Evolutionary conservation across 2,113 vertebrate genomes (phyloP).

Genomic region (Corythoichthys intestinalis): DNA sequence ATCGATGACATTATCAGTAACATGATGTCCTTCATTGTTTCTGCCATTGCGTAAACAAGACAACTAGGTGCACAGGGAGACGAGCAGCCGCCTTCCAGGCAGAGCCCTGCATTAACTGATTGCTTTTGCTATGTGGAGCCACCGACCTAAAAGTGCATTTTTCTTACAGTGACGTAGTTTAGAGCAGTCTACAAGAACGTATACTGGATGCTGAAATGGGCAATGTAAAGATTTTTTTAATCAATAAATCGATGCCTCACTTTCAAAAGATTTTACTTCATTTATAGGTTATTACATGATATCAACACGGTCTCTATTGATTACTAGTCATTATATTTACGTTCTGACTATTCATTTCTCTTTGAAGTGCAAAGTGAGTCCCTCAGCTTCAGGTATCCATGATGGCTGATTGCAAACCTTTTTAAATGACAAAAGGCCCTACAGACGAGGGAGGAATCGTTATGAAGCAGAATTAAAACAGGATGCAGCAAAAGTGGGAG

Average conservation of each 20-base stretch:
- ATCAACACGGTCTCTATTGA: conserved; percentile 3
- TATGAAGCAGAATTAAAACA: neutral
- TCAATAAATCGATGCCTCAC: conserved; percentile 18
- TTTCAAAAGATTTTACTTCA: conserved; percentile 2
- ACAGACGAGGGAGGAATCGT: neutral
- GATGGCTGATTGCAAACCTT: conserved; percentile 31
- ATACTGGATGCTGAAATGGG: conserved; percentile 10
- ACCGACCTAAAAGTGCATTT: neutral
- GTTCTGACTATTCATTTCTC: conserved; percentile 24
- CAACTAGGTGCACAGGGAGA: neutral
- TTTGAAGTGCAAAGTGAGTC: conserved; percentile 34
- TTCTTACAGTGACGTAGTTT: neutral
- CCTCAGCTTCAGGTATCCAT: conserved; percentile 23
- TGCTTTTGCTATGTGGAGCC: conserved; percentile 21
- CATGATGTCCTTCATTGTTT: conserved; percentile 15
- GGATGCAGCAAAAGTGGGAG: neutral
- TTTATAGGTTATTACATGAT: conserved; percentile 15
- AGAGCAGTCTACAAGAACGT: neutral
- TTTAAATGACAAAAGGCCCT: conserved; percentile 38
- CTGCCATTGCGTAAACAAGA: conserved; percentile 1
- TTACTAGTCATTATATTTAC: conserved; percentile 17
- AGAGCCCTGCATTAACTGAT: conserved; percentile 28
- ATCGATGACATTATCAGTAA: conserved; percentile 24
- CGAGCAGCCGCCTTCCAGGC: conserved; percentile 1
- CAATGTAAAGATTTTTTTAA: conserved; percentile 21